Conservation (phyloP, 2,113 vertebrate genomes). For the Cygnus buccinator region DNA sequence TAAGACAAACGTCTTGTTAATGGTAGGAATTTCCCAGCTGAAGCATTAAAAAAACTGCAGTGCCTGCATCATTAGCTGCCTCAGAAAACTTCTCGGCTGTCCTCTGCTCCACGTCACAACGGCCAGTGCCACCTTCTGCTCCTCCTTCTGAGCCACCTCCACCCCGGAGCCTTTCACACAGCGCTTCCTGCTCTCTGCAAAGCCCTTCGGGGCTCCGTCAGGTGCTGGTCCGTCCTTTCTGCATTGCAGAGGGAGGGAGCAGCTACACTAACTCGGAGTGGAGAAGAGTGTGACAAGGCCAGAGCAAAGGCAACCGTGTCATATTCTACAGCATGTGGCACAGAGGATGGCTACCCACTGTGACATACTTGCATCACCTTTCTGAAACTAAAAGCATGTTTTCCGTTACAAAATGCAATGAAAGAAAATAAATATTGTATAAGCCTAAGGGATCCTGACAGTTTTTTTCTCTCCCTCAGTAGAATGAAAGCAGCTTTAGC, state of each 20-base stretch:
- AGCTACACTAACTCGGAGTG: not conserved
- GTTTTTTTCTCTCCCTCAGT: not conserved
- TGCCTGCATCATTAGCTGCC: not conserved
- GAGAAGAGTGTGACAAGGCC: not conserved
- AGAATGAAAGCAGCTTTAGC: not conserved
- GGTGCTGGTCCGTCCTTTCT: not conserved
- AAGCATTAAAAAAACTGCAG: constrained; percentile 47
- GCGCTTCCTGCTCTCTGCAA: not conserved
- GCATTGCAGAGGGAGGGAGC: not conserved
- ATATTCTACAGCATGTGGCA: accelerated
- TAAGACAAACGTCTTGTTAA: constrained; percentile 57
- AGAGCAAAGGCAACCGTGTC: not conserved
- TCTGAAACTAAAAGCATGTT: constrained; percentile 21
- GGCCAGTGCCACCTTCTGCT: not conserved
- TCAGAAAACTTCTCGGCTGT: not conserved
- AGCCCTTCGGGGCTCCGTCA: not conserved
- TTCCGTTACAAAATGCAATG: constrained; percentile 21
- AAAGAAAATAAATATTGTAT: constrained; percentile 41
- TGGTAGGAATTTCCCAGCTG: constrained; percentile 59
- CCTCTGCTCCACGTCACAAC: not conserved
- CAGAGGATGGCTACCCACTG: not conserved
- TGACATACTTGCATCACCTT: not conserved
- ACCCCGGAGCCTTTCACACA: not conserved
- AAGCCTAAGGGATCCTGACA: not conserved
- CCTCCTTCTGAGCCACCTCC: not conserved